Percentiles rank a stretch among this genome's conserved stretches.
Conservation (phyloP, 2,113 vertebrate species). For the Rattus norvegicus region GRCr8 NC_086019.1:100105501-100106000, state of each 20-base stretch:
- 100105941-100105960: not conserved
- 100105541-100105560: not conserved
- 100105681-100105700: not conserved
- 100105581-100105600: not conserved
- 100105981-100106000: not conserved
- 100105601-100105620: not conserved
- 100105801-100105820: no score
- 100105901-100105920: not conserved
- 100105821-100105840: not conserved
- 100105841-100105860: not conserved
- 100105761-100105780: no score
- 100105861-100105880: not conserved
- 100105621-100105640: not conserved
- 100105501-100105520: not conserved
- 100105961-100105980: not conserved
- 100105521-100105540: not conserved
- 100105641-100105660: not conserved
- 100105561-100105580: not conserved
- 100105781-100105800: no score
- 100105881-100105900: not conserved
- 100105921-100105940: not conserved
- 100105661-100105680: not conserved
- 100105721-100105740: not conserved
- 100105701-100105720: not conserved
- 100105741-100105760: not conserved